phyloP scores from a whole-genome alignment of 2,888 invertebrate genomes.

The Oxytorus armatus region DNA sequence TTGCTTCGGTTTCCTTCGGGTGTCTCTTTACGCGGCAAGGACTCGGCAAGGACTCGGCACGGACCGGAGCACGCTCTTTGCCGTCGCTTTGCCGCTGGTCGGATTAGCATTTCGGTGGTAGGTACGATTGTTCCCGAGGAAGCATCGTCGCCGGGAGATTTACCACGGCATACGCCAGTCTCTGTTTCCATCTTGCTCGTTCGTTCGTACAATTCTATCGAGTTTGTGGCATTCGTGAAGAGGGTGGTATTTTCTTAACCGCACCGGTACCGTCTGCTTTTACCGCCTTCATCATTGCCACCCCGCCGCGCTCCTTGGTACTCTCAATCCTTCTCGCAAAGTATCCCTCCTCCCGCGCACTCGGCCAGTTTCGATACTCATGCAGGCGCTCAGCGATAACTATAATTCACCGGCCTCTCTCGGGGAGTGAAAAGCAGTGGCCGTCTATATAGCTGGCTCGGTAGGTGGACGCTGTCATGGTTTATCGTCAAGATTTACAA shows the following conservation, averaged over 20 bases:
- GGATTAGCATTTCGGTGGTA: conserved; percentile 62
- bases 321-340: conserved; percentile 39
- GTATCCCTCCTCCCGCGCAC: conserved; percentile 17
- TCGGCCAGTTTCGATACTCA: conserved; percentile 43
- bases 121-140: conserved; percentile 42
- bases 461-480: conserved; percentile 54
- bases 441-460: conserved; percentile 30
- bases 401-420: conserved; percentile 32
- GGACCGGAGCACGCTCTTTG: background rate
- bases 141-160: conserved; percentile 51
- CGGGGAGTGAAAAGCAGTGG: conserved; percentile 14
- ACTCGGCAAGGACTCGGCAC: background rate
- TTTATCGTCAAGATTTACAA: conserved; percentile 64
- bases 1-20: background rate
- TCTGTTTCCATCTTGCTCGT: conserved; percentile 26
- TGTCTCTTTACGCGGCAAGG: background rate
- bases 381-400: conserved; percentile 41
- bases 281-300: conserved; percentile 20
- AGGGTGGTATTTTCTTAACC: conserved; percentile 25
- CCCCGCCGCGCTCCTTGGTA: conserved; percentile 13
- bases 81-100: background rate
- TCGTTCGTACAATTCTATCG: conserved; percentile 3
- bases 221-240: conserved; percentile 31
- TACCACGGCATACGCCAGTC: conserved; percentile 32
- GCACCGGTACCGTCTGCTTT: background rate